A percentile compares a stretch with the other conserved stretches of the same genome.
Evolutionary conservation across 2,888 invertebrate genomes (phyloP).

Genomic region (Platycheirus albimanus): DNA sequence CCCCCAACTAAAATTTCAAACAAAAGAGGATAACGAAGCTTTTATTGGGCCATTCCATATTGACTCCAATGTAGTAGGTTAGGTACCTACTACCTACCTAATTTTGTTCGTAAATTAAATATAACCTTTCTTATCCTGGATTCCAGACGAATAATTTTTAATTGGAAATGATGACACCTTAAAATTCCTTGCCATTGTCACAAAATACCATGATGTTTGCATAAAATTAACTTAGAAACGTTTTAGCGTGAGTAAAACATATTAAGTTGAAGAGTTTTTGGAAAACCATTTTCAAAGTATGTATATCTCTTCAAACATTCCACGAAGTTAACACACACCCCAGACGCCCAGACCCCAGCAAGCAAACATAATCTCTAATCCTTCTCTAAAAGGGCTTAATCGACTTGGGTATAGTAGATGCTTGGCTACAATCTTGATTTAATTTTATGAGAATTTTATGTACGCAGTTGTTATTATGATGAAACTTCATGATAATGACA

Average conservation of each 20-base stretch:
- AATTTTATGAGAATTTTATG: constrained; percentile 28
- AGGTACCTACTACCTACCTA: too few species aligned
- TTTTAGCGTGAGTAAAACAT: neutral
- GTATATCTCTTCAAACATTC: constrained; percentile 7
- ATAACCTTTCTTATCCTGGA: neutral
- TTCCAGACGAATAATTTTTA: constrained; percentile 24
- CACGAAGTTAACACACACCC: neutral
- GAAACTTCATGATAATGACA: neutral
- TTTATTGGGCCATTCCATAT: too few species aligned
- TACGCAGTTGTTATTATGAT: neutral
- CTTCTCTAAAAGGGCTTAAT: neutral
- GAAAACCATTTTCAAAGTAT: constrained; percentile 1
- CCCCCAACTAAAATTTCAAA: too few species aligned
- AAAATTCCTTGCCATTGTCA: neutral
- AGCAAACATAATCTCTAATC: neutral
- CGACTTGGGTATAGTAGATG: constrained; percentile 1
- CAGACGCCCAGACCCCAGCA: neutral
- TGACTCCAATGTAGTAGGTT: too few species aligned
- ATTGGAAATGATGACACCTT: constrained; percentile 4
- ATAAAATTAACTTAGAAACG: constrained; percentile 16
- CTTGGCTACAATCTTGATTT: constrained; percentile 22
- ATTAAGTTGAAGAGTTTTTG: constrained; percentile 16
- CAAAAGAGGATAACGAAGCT: too few species aligned
- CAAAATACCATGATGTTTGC: neutral
- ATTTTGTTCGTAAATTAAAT: too few species aligned